These are phyloP conservation scores for Agonopterix arenella DNA, from an alignment of 2,888 invertebrate genomes.

Conservation along the genomic window DNA sequence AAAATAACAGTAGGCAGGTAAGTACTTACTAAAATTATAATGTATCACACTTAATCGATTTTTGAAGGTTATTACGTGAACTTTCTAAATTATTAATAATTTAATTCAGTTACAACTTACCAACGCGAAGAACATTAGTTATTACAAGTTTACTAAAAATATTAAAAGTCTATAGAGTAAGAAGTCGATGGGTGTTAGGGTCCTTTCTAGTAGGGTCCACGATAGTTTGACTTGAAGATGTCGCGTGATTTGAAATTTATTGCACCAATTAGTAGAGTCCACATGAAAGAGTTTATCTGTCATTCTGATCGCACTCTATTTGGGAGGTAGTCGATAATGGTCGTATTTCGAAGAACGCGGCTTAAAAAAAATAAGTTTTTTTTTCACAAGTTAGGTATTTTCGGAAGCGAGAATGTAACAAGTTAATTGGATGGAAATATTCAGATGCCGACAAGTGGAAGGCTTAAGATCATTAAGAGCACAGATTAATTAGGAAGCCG, in stretches of 20 bases:
- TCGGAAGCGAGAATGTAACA: constrained; percentile 73
- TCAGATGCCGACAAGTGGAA: constrained; percentile 31
- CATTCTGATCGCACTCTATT: constrained; percentile 64
- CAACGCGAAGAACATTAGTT: no score
- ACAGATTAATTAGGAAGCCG: constrained; percentile 53
- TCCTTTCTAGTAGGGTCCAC: constrained; percentile 27
- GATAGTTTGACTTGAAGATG: constrained; percentile 33
- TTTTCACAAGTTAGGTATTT: constrained; percentile 49
- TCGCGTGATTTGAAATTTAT: constrained; percentile 65
- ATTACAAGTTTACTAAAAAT: no score
- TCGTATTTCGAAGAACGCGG: constrained; percentile 61
- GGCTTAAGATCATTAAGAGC: constrained; percentile 43
- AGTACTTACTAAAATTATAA: no score
- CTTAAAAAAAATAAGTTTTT: constrained; percentile 33
- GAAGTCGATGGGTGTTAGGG: neutral
- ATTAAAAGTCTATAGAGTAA: no score
- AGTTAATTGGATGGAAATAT: constrained; percentile 72
- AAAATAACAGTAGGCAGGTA: no score
- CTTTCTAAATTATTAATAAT: no score
- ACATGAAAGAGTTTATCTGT: constrained; percentile 64
- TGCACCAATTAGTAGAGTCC: constrained; percentile 72
- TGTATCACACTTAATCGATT: no score
- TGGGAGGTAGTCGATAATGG: constrained; percentile 74
- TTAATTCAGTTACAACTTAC: no score
- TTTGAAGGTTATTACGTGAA: no score